Conservation (phyloP, 2,797 vertebrate genomes). For the Mycteria americana region DNA sequence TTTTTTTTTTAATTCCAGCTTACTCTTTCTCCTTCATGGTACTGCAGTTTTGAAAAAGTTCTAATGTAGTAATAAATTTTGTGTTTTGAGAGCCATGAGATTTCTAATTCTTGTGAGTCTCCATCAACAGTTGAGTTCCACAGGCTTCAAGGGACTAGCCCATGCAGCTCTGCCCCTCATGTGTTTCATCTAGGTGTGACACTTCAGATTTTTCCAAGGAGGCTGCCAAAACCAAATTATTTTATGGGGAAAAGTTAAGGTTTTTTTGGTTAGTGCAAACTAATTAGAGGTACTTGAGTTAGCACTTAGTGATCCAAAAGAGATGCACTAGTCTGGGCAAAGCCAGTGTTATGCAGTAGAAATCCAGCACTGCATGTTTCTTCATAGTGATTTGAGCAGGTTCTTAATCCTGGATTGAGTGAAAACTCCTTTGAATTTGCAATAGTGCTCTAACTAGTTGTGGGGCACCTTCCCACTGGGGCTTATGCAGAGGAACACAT, state of each 20-base stretch:
- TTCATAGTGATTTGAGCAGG: background rate
- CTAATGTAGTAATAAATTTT: no score
- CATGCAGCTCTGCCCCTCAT: accelerated
- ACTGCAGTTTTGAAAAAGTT: background rate
- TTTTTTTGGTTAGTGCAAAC: background rate
- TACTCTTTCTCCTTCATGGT: background rate
- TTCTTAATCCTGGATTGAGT: background rate
- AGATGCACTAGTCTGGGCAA: background rate
- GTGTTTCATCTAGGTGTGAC: background rate
- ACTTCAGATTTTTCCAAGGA: background rate
- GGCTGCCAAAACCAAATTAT: background rate
- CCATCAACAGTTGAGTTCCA: background rate
- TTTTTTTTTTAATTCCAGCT: background rate
- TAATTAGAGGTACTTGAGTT: background rate
- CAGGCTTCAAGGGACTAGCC: background rate
- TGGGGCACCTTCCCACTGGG: background rate
- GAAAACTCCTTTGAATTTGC: background rate
- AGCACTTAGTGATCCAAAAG: background rate
- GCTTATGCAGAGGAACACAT: background rate
- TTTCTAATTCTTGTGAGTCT: background rate
- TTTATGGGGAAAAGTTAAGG: background rate
- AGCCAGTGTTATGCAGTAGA: background rate
- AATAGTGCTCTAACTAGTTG: background rate
- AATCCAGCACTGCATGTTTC: accelerated
- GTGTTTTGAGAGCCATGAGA: background rate